Evolutionary conservation across 2,113 vertebrate genomes (phyloP).

Genomic region (Zapus hudsonius): DNA sequence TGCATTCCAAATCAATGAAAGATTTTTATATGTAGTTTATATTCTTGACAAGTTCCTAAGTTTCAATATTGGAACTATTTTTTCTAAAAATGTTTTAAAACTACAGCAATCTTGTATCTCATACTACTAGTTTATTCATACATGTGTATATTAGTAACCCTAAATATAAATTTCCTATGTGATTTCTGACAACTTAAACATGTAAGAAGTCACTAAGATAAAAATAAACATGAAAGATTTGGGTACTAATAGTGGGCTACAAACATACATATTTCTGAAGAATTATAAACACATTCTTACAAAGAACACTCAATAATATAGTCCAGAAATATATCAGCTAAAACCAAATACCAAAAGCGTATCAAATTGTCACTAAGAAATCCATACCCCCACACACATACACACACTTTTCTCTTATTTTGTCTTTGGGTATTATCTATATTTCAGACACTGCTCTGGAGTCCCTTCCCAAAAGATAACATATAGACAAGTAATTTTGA

Average conservation of each 20-base stretch:
- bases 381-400: neutral
- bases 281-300: constrained; percentile 36
- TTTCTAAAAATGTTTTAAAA: constrained; percentile 47
- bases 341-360: constrained; percentile 41
- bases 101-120: constrained; percentile 26
- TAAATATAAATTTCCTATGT: constrained; percentile 52
- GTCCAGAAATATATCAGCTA: constrained; percentile 31
- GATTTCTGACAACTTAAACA: constrained; percentile 52
- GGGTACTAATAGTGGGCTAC: neutral
- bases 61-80: constrained; percentile 50
- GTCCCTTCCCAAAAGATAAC: constrained; percentile 45
- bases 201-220: constrained; percentile 52
- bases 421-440: neutral
- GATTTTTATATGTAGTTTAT: constrained; percentile 35
- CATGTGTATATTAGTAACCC: neutral
- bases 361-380: constrained; percentile 34
- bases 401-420: constrained; percentile 10
- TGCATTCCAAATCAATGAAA: constrained; percentile 39
- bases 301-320: constrained; percentile 59
- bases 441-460: constrained; percentile 25
- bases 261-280: constrained; percentile 47
- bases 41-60: constrained; percentile 21
- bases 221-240: constrained; percentile 42
- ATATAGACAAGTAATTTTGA: constrained; percentile 37
- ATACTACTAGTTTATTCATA: constrained; percentile 49